phyloP scores from a whole-genome alignment of 2,797 vertebrate genomes.

The Acipenser ruthenus region DNA sequence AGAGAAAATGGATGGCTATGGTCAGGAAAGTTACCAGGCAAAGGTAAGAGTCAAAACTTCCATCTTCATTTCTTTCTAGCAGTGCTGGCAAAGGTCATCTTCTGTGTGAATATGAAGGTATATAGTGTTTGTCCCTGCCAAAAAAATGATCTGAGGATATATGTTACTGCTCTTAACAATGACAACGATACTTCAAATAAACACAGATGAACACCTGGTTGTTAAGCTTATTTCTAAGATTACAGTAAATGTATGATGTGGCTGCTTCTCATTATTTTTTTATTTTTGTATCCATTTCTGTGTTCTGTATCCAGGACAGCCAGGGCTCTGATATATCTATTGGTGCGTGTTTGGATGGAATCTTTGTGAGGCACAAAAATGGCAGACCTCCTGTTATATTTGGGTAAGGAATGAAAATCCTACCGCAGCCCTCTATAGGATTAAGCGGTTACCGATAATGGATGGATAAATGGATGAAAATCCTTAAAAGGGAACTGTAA shows the following conservation, averaged over 20 bases:
- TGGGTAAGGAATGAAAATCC: constrained; percentile 52
- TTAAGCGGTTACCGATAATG: too few relatives aligned
- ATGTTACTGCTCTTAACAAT: too few relatives aligned
- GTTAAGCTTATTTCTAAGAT: too few relatives aligned
- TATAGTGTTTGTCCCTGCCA: too few relatives aligned
- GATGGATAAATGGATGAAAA: too few relatives aligned
- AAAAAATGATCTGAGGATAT: too few relatives aligned
- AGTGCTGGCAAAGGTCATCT: too few relatives aligned
- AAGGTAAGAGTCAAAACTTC: constrained; percentile 62
- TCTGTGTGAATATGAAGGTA: too few relatives aligned
- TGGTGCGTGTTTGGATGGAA: constrained; percentile 89
- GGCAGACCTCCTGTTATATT: constrained; percentile 80
- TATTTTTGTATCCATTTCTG: constrained; percentile 15
- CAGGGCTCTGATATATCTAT: constrained; percentile 84
- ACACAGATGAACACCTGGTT: too few relatives aligned
- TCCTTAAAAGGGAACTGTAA: too few relatives aligned
- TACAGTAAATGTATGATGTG: not conserved
- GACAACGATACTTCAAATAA: too few relatives aligned
- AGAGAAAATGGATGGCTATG: constrained; percentile 92
- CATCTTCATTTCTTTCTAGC: too few relatives aligned
- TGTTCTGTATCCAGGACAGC: constrained; percentile 68
- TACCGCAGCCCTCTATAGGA: not conserved
- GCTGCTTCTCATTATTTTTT: constrained; percentile 19
- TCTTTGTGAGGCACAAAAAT: constrained; percentile 93
- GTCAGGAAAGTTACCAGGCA: constrained; percentile 88